phyloP scores from a whole-genome alignment of 92 coral and sea anemone species.

The Palythoa grandis region DNA sequence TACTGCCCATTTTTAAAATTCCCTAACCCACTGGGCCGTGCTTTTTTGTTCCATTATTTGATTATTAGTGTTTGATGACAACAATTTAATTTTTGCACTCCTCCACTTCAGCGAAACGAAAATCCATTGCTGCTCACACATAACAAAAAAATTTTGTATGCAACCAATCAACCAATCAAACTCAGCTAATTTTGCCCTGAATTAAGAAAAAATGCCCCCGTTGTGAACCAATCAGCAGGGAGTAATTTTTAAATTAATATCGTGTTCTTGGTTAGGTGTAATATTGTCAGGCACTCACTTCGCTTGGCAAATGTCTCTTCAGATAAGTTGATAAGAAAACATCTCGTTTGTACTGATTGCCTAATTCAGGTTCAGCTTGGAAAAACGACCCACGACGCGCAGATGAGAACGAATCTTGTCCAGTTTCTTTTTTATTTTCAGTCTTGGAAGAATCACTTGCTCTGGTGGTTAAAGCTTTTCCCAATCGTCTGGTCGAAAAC shows the following conservation, averaged over 20 bases:
- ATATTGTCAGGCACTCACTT: conserved; percentile 52
- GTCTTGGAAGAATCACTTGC: neutral
- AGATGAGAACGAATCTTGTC: conserved; percentile 40
- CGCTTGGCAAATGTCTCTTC: conserved; percentile 69
- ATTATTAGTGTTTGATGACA: no score
- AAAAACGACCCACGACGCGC: conserved; percentile 78
- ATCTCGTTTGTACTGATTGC: conserved; percentile 82
- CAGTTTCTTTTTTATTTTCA: neutral
- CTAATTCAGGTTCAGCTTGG: conserved; percentile 79
- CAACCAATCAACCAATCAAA: no score
- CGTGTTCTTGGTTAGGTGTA: neutral
- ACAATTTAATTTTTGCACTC: no score
- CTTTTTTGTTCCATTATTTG: no score
- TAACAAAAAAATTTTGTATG: no score
- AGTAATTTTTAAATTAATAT: neutral
- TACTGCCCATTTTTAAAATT: no score
- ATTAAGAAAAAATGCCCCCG: no score
- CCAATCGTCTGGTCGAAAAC: conserved; percentile 5
- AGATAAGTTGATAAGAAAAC: conserved; percentile 59
- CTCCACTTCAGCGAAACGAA: no score
- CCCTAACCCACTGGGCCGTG: no score
- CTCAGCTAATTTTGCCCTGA: no score
- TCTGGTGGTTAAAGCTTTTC: conserved; percentile 8
- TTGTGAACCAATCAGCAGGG: no score
- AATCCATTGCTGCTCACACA: no score